Evolutionary conservation across 2,888 invertebrate species (phyloP).

Genomic region (Drosophila yooni): DNA sequence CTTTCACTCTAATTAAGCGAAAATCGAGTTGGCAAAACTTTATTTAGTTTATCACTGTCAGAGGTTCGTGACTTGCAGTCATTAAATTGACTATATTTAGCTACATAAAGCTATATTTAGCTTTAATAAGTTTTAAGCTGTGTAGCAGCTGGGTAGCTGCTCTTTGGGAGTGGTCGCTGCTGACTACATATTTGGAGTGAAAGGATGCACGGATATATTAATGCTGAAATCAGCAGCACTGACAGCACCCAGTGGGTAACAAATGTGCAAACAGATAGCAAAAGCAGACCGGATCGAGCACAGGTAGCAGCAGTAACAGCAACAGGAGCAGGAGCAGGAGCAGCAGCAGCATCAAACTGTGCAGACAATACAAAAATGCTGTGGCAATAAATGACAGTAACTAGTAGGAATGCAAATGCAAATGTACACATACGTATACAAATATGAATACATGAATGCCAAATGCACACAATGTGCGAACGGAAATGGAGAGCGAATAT

Average conservation of each 20-base stretch:
- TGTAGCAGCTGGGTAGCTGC: conserved; percentile 19
- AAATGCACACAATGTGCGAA: conserved; percentile 28
- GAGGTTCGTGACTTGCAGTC: not conserved
- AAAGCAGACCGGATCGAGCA: conserved; percentile 7
- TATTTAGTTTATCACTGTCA: not conserved
- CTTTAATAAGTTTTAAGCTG: not conserved
- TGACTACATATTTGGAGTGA: conserved; percentile 36
- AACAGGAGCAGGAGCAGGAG: not conserved
- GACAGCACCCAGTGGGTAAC: conserved; percentile 46
- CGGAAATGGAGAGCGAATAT: conserved; percentile 57
- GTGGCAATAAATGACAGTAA: conserved; percentile 68
- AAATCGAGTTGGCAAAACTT: not conserved
- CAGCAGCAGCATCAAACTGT: conserved; percentile 13
- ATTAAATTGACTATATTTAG: not conserved
- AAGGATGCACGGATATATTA: conserved; percentile 59
- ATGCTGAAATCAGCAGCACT: conserved; percentile 59
- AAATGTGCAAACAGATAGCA: conserved; percentile 49
- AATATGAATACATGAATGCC: conserved; percentile 14
- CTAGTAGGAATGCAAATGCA: conserved; percentile 43
- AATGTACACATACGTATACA: conserved; percentile 15
- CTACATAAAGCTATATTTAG: not conserved
- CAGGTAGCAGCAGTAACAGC: not conserved
- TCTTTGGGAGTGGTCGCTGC: not conserved
- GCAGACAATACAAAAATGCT: conserved; percentile 61
- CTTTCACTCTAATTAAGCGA: not conserved